These are phyloP conservation scores for Calephelis virginiensis DNA, from an alignment of 1,140 invertebrate species.

Conservation along the genomic window DNA sequence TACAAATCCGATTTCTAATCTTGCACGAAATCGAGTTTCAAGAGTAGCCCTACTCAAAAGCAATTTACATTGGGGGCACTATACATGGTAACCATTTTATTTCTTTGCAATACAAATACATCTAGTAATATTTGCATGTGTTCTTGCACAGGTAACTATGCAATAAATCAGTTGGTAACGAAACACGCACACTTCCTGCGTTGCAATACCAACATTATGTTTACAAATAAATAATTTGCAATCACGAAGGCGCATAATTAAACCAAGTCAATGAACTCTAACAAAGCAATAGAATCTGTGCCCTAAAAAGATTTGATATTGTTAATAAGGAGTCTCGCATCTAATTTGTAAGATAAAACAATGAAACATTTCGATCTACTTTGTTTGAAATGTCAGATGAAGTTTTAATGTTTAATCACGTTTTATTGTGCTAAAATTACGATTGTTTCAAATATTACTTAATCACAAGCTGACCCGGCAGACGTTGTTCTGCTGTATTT, in stretches of 20 bases:
- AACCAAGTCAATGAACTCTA: constrained; percentile 47
- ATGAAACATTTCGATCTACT: constrained; percentile 2
- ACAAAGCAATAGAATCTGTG: constrained; percentile 50
- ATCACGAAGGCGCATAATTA: constrained; percentile 57
- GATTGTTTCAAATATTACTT: too few species aligned
- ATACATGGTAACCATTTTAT: too few species aligned
- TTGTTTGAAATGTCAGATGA: constrained; percentile 5
- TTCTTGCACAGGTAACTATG: not conserved
- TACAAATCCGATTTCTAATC: too few species aligned
- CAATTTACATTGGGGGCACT: too few species aligned
- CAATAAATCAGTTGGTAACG: constrained; percentile 3
- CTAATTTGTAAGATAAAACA: constrained; percentile 9
- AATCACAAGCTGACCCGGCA: too few species aligned
- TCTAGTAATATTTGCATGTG: too few species aligned
- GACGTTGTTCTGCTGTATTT: too few species aligned
- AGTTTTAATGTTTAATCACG: not conserved
- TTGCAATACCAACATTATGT: constrained; percentile 19
- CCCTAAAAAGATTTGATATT: constrained; percentile 33
- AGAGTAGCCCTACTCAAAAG: too few species aligned
- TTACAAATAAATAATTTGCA: constrained; percentile 35
- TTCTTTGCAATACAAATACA: too few species aligned
- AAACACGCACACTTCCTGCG: constrained; percentile 9
- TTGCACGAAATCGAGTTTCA: too few species aligned
- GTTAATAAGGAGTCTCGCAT: constrained; percentile 11
- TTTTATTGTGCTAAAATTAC: too few species aligned